phyloP scores from a whole-genome alignment of 2,797 vertebrate species.

The Channallabes apus region DNA sequence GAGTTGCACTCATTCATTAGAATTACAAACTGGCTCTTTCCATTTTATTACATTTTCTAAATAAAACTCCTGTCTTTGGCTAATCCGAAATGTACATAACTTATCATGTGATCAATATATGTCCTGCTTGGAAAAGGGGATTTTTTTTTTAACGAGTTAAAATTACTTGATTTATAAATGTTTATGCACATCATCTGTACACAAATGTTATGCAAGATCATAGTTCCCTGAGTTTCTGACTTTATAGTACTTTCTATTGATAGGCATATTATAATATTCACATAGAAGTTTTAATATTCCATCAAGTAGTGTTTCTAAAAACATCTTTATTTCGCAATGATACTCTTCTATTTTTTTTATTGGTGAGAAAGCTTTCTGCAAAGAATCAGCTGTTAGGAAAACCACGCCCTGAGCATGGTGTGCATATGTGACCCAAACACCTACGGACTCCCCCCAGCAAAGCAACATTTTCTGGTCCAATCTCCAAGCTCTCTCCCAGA shows the following conservation, averaged over 20 bases:
- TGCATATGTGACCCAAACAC: conserved; percentile 51
- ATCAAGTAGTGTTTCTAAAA: neutral
- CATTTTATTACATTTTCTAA: conserved; percentile 15
- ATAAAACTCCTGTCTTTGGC: neutral
- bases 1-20: conserved; percentile 38
- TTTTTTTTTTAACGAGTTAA: neutral
- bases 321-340: neutral
- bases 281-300: neutral
- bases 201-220: neutral
- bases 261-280: neutral
- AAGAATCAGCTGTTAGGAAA: conserved; percentile 43
- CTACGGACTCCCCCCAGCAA: conserved; percentile 43
- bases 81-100: neutral
- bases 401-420: conserved; percentile 43
- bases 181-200: neutral
- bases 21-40: conserved; percentile 18
- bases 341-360: neutral
- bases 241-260: neutral
- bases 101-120: neutral
- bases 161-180: neutral
- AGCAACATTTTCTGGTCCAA: conserved; percentile 51
- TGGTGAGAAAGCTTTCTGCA: conserved; percentile 5
- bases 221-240: neutral
- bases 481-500: conserved; percentile 59
- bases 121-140: too few relatives aligned